phyloP scores from a whole-genome alignment of 2,113 vertebrate species.

The Nothocercus nigrocapillus region DNA sequence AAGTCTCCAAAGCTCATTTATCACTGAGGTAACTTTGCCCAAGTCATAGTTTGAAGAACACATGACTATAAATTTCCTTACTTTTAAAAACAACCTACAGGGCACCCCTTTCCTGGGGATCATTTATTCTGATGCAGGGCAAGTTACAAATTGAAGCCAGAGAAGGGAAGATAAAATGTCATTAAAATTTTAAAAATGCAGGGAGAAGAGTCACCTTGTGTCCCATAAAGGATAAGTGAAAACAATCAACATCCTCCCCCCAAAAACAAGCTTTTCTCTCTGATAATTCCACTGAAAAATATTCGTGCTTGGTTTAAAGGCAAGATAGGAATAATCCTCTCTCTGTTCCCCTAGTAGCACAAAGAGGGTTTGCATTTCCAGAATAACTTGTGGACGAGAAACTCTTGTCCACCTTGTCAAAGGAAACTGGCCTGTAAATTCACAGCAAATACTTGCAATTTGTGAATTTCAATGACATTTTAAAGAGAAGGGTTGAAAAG shows the following conservation, averaged over 20 bases:
- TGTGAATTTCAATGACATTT: constrained; percentile 14
- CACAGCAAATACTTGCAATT: neutral
- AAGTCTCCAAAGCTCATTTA: constrained; percentile 18
- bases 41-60: neutral
- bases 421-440: neutral
- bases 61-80: neutral
- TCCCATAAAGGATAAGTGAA: constrained; percentile 31
- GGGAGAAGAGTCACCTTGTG: neutral
- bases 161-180: constrained; percentile 33
- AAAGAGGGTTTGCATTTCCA: neutral
- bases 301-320: neutral
- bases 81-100: constrained; percentile 45
- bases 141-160: constrained; percentile 39
- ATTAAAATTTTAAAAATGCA: constrained; percentile 13
- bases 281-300: neutral
- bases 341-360: neutral
- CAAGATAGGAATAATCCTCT: neutral
- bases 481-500: constrained; percentile 18
- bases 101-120: neutral
- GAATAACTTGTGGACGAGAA: neutral
- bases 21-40: neutral
- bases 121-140: constrained; percentile 22
- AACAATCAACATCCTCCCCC: neutral
- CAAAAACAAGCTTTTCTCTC: neutral
- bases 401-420: neutral